Evolutionary conservation across 2,888 invertebrate genomes (phyloP), one percentile per base, ranked within the genome.

Genomic region (Seira ritae): DNA sequence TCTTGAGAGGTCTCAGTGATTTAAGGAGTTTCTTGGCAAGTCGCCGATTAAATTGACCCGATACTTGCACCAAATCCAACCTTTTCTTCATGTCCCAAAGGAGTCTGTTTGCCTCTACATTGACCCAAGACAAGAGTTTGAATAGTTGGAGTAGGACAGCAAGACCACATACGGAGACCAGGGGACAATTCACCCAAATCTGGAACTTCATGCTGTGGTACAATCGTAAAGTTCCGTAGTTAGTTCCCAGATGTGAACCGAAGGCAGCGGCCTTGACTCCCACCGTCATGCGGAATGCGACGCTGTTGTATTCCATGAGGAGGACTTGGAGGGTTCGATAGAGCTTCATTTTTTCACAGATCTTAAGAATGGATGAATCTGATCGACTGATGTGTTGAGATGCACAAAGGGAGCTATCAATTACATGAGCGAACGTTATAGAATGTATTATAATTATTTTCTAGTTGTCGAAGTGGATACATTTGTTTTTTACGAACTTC

Each of bases 151-250:
- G 31, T 0, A 84, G 62, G 0, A 84, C 79, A 3, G 79, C 71
- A 0, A 42, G 8, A 10, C 84, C 84, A 42, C 60, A 76, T 12
- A 75, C 24, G 10, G 84, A 79, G 19, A 84, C 62, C 8, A 84
- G 23, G 1, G 84, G 84, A 22, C 84, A 84, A n/a, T 79, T 84
- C 4, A 83, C 50, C 83, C 78, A 83, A 37, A 83, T 55, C 22
- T 83, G 74, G 55, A 83, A 79, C 20, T 83, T 79, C 78, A 83
- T 79, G 0, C 75, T 71, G 17, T 70, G 66, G 46, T 67, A 79
- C 1, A 84, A 60, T 4, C 79, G 66, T 17, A 84, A 69, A 17
- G 84, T 71, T 24, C 84, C 84, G 55, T 84, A 84, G 19, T 84
- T 84, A 42, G 84, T 75, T 19, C 75, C 79, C 8, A 84, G 46